Base-by-base conservation (phyloP, 2,797 vertebrate genomes). In the Gastrophryne carolinensis region DNA sequence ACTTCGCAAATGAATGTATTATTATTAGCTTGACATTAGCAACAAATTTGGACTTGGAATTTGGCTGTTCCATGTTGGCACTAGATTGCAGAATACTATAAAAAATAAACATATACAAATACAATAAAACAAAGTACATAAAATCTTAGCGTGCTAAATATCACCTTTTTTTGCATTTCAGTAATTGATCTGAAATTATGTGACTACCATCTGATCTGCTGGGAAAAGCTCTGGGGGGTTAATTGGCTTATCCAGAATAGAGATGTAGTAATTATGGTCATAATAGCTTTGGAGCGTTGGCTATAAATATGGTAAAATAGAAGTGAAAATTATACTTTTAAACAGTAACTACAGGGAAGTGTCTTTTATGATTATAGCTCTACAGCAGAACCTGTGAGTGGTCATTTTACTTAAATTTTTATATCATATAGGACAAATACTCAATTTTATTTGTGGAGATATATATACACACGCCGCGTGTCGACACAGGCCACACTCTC, bases 221-320 rank as follows among this genome's bases (percentile, higher is more conserved):
- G 17, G 37, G 24, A 6, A 58, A 56, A 30, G 35, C 26, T 19
- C 35, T 26, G 17, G 66, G 66, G 65, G 66, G 66, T 69, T 56
- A 69, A 69, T 69, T 69, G 52, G 66, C 27, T 69, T 37, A 57
- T 27, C 21, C 52, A 30, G 52, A 69, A 52, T 23, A 69, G 39
- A 69, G 35, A 57, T 56, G n/a, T 17, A 5, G 52, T 57, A 69
- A 69, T 69, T 69, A 56, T 39, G 52, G 52, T 17, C 35, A 44
- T 44, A 57, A 54, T 39, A 35, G 52, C 62, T 57, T 19, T 15
- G 27, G 23, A 41, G 57, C 24, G 34, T 13, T 57, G 35, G 35
- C 52, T 69, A 57, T 57, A 56, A 69, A 44, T 69, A 69, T 37
- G 30, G 30, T 6, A 4, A 50, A 47, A 47, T 49, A 47, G 10